Evolutionary conservation across 2,113 vertebrate species (phyloP).

Genomic region (Martes martes): DNA sequence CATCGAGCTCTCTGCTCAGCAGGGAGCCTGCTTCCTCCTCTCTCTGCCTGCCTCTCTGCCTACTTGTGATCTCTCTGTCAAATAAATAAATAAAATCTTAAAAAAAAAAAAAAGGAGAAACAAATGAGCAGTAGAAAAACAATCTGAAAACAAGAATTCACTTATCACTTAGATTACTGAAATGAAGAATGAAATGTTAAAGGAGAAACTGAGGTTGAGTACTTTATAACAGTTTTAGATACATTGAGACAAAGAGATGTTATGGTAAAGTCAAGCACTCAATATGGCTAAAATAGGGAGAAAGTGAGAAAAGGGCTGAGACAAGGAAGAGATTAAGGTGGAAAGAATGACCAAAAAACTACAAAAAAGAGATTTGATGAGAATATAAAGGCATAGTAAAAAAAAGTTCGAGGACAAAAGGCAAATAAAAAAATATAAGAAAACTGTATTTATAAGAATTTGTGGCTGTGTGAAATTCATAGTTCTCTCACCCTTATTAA

Average conservation of each 20-base stretch:
- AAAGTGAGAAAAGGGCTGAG: neutral
- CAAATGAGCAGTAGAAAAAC: neutral
- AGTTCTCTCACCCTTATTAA: neutral
- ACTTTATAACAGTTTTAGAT: slow-evolving; percentile 50
- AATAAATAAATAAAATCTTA: no score
- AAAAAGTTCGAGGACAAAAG: slow-evolving; percentile 10
- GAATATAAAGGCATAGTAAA: slow-evolving; percentile 5
- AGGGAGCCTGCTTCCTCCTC: no score
- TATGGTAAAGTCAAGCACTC: slow-evolving; percentile 16
- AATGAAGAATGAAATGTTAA: slow-evolving; percentile 46
- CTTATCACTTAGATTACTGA: slow-evolving; percentile 38
- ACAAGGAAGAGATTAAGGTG: neutral
- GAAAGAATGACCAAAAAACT: neutral
- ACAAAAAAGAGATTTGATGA: neutral
- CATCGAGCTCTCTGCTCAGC: no score
- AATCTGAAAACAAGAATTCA: slow-evolving; percentile 34
- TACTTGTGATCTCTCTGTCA: no score
- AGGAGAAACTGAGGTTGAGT: slow-evolving; percentile 14
- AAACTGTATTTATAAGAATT: slow-evolving; percentile 22
- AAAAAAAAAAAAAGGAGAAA: neutral
- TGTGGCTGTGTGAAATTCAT: slow-evolving; percentile 23
- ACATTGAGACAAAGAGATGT: slow-evolving; percentile 35
- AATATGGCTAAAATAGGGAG: neutral
- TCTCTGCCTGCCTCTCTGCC: no score
- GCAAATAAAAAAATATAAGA: neutral